Evolutionary conservation across 2,113 vertebrate species (phyloP), one percentile per base, ranked within the genome.

Genomic region (Papio anubis): DNA sequence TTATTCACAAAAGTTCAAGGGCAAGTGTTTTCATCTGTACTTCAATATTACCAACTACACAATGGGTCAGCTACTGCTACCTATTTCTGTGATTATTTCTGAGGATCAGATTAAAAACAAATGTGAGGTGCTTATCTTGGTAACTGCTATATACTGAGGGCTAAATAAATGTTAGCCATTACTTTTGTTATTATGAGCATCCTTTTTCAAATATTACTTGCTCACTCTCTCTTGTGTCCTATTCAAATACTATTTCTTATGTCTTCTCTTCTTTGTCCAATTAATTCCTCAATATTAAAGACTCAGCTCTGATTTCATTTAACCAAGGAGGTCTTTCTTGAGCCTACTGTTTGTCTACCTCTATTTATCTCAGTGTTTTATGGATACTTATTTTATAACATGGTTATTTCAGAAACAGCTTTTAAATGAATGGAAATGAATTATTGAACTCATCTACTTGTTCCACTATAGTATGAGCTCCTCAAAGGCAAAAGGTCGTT

Each of bases 281-380:
- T 50, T 94, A 73, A 76, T 59, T 88, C 66, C 30, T 90, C 38
- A 86, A 83, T 38, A 95, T 59, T 82, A 89, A 73, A 85, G 66
- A 84, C 52, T 89, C 9, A 66, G 14, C 18, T 95, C 35, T 52
- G 17, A 81, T 86, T 96, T 86, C n/a, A 86, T 79, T 55, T 95
- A 95, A 96, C n/a, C 23, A 82, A 88, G 45, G 45, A 78, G 0
- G 8, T 1, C 7, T 94, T 90, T 93, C 59, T 94, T 92, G 11
- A 84, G 59, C 17, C 38, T 90, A 66, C 3, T 45, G 3, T 78
- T 73, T n/a, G 48, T 52, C 7, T 75, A n/a, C 27, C 13, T 81
- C 27, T 68, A 32, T 89, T 89, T 88, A 78, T 79, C 5, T 40
- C 23, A 32, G 1, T 75, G 17, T 70, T 70, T 61, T 72, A 43